Evolutionary conservation across 2,888 invertebrate genomes (phyloP), one percentile per base, ranked within the genome.

Genomic region (Baccha elongata): DNA sequence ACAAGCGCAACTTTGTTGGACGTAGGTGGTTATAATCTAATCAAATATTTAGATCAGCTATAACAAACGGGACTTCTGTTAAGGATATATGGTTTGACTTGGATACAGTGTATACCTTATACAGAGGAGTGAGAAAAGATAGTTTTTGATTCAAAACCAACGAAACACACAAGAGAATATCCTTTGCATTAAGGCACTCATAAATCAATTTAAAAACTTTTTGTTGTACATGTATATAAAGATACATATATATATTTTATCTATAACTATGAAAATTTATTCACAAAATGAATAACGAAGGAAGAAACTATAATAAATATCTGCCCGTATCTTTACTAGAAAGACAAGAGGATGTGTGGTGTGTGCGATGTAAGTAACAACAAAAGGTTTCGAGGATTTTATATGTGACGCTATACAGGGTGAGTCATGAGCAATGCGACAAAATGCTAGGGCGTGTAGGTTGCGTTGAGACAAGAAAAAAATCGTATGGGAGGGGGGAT

Each of bases 161-260:
- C 37, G n/a, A 37, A 35, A 75, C 44, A 52, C 15, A 23, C 29
- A 7, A 32, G 1, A 32, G 21, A 52, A 13, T 60, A 53, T 58
- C 23, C 58, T 35, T 53, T 23, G 55, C 80, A 74, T 74, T 67
- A 48, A 23, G 50, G 52, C 21, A 42, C 37, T 64, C 78, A 55
- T 83, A 83, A 83, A 83, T 83, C 83, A 83, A 73, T 78, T 78
- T 72, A 21, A 67, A 46, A 78, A 68, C 62, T 78, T 72, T 72
- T 76, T 35, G 46, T 15, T 74, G 23, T 11, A 60, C 52, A 71
- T 42, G 17, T 6, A 23, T 29, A 6, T 6, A 17, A 50, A 10
- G 13, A 11, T 50, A 26, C 29, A 1, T 53, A 1, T 26, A 15
- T 50, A 10, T 35, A 72, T 67, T 72, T 83, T 83, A 78, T 83